These are phyloP conservation scores for Sebastes umbrosus DNA, from an alignment of 2,797 vertebrate genomes.

Conservation along the genomic window DNA sequence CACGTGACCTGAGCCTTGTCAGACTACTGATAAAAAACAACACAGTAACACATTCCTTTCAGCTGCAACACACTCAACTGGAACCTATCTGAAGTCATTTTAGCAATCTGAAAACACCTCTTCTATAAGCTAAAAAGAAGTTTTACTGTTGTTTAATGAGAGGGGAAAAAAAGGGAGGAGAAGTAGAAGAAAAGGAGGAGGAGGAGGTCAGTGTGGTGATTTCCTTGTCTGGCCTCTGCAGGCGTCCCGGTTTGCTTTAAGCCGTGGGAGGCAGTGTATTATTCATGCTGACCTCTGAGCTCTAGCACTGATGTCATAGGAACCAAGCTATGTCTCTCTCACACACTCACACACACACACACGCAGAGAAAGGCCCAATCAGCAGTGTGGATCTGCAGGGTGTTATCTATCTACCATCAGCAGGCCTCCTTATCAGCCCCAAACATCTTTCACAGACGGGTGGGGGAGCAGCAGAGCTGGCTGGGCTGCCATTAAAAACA, in stretches of 20 bases:
- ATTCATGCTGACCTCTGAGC: slow-evolving; percentile 78
- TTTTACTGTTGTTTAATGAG: background rate
- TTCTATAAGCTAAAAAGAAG: background rate
- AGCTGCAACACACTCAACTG: slow-evolving; percentile 4
- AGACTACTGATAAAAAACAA: slow-evolving; percentile 35
- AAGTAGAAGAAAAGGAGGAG: background rate
- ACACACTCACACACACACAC: background rate
- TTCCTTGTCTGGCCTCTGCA: slow-evolving; percentile 65
- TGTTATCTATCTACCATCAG: slow-evolving; percentile 79
- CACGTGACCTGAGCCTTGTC: slow-evolving; percentile 38
- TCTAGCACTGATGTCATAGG: slow-evolving; percentile 73
- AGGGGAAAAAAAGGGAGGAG: background rate
- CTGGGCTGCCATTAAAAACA: slow-evolving; percentile 78
- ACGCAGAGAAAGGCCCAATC: slow-evolving; percentile 36
- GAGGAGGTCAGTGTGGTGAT: slow-evolving; percentile 43
- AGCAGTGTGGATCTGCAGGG: slow-evolving; percentile 65
- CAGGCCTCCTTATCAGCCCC: slow-evolving; percentile 74
- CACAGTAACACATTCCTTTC: slow-evolving; percentile 15
- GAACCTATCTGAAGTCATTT: background rate
- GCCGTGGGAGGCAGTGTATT: slow-evolving; percentile 69
- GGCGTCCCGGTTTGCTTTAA: slow-evolving; percentile 61
- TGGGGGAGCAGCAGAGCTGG: slow-evolving; percentile 44
- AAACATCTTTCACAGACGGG: slow-evolving; percentile 72
- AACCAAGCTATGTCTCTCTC: slow-evolving; percentile 28
- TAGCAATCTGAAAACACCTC: background rate